Evolutionary conservation across 2,113 vertebrate genomes (phyloP).

Genomic region (Argyrosomus japonicus): DNA sequence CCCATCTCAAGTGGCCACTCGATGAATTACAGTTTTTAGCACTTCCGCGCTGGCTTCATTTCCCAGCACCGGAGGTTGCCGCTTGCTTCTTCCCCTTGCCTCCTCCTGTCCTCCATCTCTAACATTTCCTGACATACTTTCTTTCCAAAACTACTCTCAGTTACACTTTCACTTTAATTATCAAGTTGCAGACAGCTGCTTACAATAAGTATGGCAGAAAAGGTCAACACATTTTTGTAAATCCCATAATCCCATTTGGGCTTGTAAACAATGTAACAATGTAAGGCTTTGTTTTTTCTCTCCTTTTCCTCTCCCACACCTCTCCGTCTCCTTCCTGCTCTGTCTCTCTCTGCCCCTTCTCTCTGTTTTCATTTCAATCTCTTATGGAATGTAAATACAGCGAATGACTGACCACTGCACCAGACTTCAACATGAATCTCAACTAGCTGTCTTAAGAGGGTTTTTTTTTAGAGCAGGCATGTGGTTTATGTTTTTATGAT

Average conservation of each 20-base stretch:
- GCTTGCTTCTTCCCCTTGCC: neutral
- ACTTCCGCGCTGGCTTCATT: too few species aligned
- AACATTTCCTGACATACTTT: neutral
- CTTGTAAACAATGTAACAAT: slow-evolving; percentile 61
- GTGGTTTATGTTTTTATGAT: neutral
- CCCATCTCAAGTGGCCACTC: too few species aligned
- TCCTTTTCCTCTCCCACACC: slow-evolving; percentile 33
- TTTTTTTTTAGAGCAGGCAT: neutral
- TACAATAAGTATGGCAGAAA: slow-evolving; percentile 60
- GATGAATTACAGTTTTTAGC: too few species aligned
- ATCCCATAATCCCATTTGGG: slow-evolving; percentile 45
- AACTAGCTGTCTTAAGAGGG: neutral
- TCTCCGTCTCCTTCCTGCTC: slow-evolving; percentile 11
- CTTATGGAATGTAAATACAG: slow-evolving; percentile 66
- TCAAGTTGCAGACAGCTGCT: slow-evolving; percentile 61
- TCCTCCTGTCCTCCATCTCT: neutral
- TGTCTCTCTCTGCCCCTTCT: slow-evolving; percentile 4
- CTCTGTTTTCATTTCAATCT: slow-evolving; percentile 59
- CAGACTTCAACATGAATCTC: neutral
- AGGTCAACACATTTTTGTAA: slow-evolving; percentile 55
- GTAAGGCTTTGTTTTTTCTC: slow-evolving; percentile 55
- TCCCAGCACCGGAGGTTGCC: too few species aligned
- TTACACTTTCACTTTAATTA: slow-evolving; percentile 47
- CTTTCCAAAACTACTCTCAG: slow-evolving; percentile 18
- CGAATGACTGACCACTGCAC: slow-evolving; percentile 8